phyloP scores from a whole-genome alignment of 1,140 invertebrate species.

The Galleria mellonella region DNA sequence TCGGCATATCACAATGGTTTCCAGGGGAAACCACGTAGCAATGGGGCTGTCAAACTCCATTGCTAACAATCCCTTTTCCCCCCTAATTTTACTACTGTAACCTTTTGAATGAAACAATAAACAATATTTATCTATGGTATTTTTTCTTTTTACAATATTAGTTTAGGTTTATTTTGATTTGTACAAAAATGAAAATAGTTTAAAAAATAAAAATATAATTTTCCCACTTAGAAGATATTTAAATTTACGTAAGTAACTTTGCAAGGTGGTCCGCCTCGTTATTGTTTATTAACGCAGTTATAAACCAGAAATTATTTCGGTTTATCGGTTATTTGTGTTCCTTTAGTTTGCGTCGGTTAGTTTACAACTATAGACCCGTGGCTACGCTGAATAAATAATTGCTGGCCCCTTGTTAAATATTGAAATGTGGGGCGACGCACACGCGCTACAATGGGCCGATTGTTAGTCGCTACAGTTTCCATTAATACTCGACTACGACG shows the following conservation, averaged over 20 bases:
- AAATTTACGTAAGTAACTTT: background rate
- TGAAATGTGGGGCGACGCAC: conserved; percentile 34
- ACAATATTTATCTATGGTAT: too few species aligned
- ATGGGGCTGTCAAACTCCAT: too few species aligned
- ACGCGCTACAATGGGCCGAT: conserved; percentile 17
- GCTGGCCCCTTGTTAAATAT: conserved; percentile 53
- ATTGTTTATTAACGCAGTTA: conserved; percentile 5
- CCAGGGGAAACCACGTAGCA: too few species aligned
- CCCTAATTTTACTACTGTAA: too few species aligned
- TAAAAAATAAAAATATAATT: too few species aligned
- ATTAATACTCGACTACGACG: background rate
- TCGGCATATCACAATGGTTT: too few species aligned
- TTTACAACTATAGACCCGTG: conserved; percentile 38
- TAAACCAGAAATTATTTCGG: conserved; percentile 34
- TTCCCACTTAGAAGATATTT: background rate
- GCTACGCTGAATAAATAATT: conserved; percentile 60
- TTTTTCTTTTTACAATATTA: too few species aligned
- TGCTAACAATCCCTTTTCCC: too few species aligned
- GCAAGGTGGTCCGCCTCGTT: too few species aligned
- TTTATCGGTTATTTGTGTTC: conserved; percentile 59
- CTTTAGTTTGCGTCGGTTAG: conserved; percentile 39
- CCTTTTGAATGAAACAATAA: too few species aligned
- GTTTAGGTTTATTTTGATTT: too few species aligned
- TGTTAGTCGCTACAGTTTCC: background rate
- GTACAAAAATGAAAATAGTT: too few species aligned